Conservation (phyloP, 2,113 vertebrate species). For the Nerophis lumbriciformis region DNA sequence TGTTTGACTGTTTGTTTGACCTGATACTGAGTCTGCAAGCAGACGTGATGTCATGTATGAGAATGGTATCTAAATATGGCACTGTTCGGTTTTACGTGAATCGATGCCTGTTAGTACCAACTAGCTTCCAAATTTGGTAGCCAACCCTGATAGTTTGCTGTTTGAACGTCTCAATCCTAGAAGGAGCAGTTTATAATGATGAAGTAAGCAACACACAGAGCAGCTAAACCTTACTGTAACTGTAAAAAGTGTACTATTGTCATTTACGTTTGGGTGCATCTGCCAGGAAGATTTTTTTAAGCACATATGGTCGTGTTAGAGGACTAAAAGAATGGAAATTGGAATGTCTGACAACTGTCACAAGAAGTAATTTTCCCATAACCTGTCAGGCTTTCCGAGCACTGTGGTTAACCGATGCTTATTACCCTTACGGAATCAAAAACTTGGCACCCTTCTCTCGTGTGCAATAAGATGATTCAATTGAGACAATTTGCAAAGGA, state of each 20-base stretch:
- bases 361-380: conserved; percentile 40
- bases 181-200: too few relatives aligned
- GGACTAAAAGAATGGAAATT: conserved; percentile 40
- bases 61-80: too few relatives aligned
- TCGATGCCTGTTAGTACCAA: too few relatives aligned
- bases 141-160: too few relatives aligned
- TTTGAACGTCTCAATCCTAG: too few relatives aligned
- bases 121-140: too few relatives aligned
- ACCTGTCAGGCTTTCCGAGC: conserved; percentile 38
- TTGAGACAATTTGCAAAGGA: conserved; percentile 41
- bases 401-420: conserved; percentile 29
- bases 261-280: conserved; percentile 21
- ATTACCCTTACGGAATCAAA: conserved; percentile 39
- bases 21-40: too few relatives aligned
- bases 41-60: too few relatives aligned
- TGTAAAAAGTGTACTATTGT: conserved; percentile 21
- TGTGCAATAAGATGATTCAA: conserved; percentile 38
- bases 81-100: too few relatives aligned
- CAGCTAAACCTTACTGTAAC: conserved; percentile 3
- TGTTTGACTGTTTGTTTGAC: too few relatives aligned
- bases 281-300: conserved; percentile 31
- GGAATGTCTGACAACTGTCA: conserved; percentile 43
- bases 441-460: conserved; percentile 32
- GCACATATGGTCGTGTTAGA: conserved; percentile 25
- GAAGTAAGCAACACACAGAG: conserved; percentile 1